These are phyloP conservation scores for Actenoides lindsayi DNA, from an alignment of 2,113 vertebrate species.

Conservation along the genomic window DNA sequence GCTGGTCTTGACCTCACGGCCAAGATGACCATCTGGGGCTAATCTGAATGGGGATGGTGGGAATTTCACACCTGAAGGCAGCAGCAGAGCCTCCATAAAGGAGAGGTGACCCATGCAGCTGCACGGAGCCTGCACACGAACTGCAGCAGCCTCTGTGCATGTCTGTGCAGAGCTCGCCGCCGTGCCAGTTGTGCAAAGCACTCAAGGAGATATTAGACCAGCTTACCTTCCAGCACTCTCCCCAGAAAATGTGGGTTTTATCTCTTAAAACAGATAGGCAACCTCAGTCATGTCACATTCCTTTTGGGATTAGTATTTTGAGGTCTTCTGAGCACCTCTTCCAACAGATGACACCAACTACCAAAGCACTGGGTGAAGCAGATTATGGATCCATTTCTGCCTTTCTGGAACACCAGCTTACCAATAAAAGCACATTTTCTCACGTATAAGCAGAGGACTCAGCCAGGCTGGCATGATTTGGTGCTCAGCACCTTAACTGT, in stretches of 20 bases:
- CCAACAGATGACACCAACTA: neutral
- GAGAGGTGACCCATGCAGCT: accelerated
- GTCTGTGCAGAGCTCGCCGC: neutral
- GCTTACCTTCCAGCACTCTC: neutral
- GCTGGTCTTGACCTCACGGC: neutral
- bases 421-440: neutral
- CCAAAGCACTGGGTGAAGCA: neutral
- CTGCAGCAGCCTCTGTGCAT: neutral
- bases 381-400: neutral
- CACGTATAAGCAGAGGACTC: neutral
- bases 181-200: neutral
- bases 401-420: neutral
- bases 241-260: neutral
- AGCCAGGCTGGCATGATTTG: neutral
- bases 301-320: neutral
- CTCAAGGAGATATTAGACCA: neutral
- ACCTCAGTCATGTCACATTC: neutral
- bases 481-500: neutral
- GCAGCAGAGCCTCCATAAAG: neutral
- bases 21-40: neutral
- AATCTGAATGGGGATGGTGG: neutral
- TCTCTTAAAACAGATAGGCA: neutral
- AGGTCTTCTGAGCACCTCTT: neutral
- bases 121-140: neutral
- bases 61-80: neutral